Evolutionary conservation across 2,888 invertebrate genomes (phyloP), one percentile per base, ranked within the genome.

Genomic region (Sinotaia quadrata): DNA sequence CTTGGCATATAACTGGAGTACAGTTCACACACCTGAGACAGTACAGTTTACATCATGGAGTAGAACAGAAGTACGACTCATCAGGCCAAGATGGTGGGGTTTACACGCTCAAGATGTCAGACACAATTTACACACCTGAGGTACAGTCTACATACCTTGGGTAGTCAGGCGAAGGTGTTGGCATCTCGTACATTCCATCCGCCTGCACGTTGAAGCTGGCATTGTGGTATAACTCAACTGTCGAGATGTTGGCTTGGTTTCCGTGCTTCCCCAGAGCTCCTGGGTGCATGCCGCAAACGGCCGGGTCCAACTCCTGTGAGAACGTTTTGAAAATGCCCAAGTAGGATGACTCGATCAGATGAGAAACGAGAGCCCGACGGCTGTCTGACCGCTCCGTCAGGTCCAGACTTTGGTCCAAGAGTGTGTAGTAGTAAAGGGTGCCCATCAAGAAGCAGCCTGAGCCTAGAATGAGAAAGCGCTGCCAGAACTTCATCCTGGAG

Each of bases 401-500:
- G 3, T 47, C 47, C 8, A 47, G 47, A 47, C 47, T 57, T 15
- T 27, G 4, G 41, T 63, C 63, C 27, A 63, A 29, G 7, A 63
- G 63, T 27, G 24, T 69, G 66, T 65, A 63, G 63, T 66, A 63
- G 44, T 69, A 67, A 10, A 75, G 65, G 44, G 80, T 74, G 34
- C 80, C 72, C 41, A 81, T 69, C 57, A 74, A 76, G 41, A 79
- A 69, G 29, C 79, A 71, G 27, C 77, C 69, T 18, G 78, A 73
- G 51, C 76, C 67, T 59, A 80, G 67, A 66, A 80, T 78, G 34
- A 78, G 72, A 41, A 81, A 71, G 18, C 81, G 79, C 65, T 80
- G 80, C 63, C 78, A 81, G 75, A 81, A 83, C 75, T 81, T 83
- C 81, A 83, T 83, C 78, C 77, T 78, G 77, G 75, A 51, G 34